Evolutionary conservation across 1,140 invertebrate species (phyloP).

Genomic region (Hycleus phaleratus): DNA sequence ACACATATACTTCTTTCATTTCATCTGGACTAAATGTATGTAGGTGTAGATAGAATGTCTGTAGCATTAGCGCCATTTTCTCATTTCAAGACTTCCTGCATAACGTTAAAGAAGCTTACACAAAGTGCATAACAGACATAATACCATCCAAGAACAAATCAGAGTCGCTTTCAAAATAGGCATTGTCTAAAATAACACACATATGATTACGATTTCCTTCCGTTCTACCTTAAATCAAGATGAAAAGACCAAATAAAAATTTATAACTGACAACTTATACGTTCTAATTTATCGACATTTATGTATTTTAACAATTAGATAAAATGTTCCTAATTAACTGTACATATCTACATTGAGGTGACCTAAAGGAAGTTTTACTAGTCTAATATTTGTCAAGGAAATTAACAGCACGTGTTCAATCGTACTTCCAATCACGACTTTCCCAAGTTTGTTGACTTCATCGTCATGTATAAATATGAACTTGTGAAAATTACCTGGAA

Average conservation of each 20-base stretch:
- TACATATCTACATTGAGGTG: constrained; percentile 5
- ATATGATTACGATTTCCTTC: neutral
- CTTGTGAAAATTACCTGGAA: constrained; percentile 7
- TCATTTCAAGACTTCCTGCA: constrained; percentile 3
- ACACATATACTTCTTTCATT: too few species aligned
- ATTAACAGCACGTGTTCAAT: constrained; percentile 18
- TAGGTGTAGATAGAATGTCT: neutral
- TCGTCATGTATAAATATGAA: constrained; percentile 11
- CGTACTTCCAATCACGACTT: constrained; percentile 12
- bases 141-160: constrained; percentile 8
- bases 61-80: constrained; percentile 1
- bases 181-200: constrained; percentile 8
- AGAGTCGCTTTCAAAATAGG: constrained; percentile 5
- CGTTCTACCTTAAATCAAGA: neutral
- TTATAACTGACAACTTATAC: neutral
- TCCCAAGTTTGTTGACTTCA: constrained; percentile 17
- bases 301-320: constrained; percentile 19
- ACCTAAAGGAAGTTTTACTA: neutral
- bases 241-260: too few species aligned
- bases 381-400: constrained; percentile 11
- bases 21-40: too few species aligned
- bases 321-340: constrained; percentile 12
- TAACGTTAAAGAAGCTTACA: constrained; percentile 7
- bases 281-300: neutral
- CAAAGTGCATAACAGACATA: constrained; percentile 11